phyloP scores from a whole-genome alignment of 2,888 invertebrate genomes.

The Tillus elongatus region DNA sequence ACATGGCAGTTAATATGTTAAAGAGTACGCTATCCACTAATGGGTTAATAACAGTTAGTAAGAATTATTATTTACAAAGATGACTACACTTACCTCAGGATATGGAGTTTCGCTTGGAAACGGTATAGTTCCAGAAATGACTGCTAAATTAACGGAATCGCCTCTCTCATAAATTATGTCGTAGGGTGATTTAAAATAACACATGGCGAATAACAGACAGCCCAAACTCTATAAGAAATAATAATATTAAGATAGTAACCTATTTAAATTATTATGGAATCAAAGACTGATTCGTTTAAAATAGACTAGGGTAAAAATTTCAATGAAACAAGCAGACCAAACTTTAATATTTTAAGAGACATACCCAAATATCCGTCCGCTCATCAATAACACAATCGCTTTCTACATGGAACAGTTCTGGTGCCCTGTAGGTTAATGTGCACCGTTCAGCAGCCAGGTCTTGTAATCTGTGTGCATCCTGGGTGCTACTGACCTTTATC shows the following conservation, averaged over 20 bases:
- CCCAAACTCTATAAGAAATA: slow-evolving; percentile 66
- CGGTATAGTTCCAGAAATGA: slow-evolving; percentile 62
- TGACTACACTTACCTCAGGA: slow-evolving; percentile 47
- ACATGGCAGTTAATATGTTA: too few relatives aligned
- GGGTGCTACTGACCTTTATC: slow-evolving; percentile 55
- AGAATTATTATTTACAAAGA: too few relatives aligned
- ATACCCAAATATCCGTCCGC: slow-evolving; percentile 79
- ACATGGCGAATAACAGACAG: slow-evolving; percentile 75
- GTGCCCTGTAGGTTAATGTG: slow-evolving; percentile 81
- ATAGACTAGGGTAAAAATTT: too few relatives aligned
- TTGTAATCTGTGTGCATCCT: slow-evolving; percentile 61
- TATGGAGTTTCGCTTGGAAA: slow-evolving; percentile 63
- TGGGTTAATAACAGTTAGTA: too few relatives aligned
- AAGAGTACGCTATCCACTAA: too few relatives aligned
- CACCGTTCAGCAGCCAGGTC: slow-evolving; percentile 77
- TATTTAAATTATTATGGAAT: too few relatives aligned
- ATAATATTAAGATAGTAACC: too few relatives aligned
- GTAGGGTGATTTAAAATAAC: slow-evolving; percentile 78
- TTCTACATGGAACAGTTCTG: slow-evolving; percentile 80
- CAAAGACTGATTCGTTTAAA: too few relatives aligned
- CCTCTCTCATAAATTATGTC: slow-evolving; percentile 77
- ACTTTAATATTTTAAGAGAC: slow-evolving; percentile 10
- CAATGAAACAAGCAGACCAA: too few relatives aligned
- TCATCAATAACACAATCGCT: slow-evolving; percentile 73
- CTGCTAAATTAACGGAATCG: slow-evolving; percentile 79